Evolutionary conservation across 2,797 vertebrate genomes (phyloP).

Genomic region (Xenopus petersii): DNA sequence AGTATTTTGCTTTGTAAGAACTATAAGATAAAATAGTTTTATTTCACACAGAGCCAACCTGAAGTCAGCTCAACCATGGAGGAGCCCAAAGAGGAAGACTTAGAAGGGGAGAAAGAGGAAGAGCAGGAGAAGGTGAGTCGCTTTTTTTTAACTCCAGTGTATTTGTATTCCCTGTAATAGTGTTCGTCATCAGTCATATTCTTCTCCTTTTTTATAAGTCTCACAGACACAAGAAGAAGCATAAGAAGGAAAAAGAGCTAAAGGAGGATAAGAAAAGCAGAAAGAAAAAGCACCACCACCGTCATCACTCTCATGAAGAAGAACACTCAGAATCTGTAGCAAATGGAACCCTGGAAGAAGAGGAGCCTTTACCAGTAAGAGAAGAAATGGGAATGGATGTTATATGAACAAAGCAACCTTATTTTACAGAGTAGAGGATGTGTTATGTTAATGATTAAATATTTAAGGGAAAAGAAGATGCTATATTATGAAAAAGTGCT

Average conservation of each 20-base stretch:
- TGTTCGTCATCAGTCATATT: not conserved
- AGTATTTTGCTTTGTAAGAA: not conserved
- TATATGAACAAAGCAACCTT: no score
- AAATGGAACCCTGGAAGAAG: constrained; percentile 85
- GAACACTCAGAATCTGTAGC: constrained; percentile 67
- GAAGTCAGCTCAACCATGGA: constrained; percentile 53
- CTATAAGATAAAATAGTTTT: not conserved
- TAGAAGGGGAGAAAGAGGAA: constrained; percentile 35
- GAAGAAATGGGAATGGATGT: no score
- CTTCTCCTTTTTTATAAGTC: constrained; percentile 69
- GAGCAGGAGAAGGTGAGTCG: constrained; percentile 53
- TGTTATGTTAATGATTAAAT: no score
- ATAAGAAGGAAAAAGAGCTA: constrained; percentile 84
- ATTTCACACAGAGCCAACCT: constrained; percentile 55
- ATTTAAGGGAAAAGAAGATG: no score
- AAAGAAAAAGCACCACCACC: constrained; percentile 75
- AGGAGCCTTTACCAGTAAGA: constrained; percentile 70
- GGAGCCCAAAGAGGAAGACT: constrained; percentile 65
- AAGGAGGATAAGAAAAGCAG: constrained; percentile 77
- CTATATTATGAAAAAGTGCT: no score
- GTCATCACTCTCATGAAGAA: constrained; percentile 66
- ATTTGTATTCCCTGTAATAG: not conserved
- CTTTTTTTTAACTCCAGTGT: not conserved
- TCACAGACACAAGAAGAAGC: constrained; percentile 93
- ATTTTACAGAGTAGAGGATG: not conserved